A percentile compares a stretch with the other conserved stretches of the same genome.
phyloP scores from a whole-genome alignment of 2,113 vertebrate genomes.

The Acinonyx jubatus region DNA sequence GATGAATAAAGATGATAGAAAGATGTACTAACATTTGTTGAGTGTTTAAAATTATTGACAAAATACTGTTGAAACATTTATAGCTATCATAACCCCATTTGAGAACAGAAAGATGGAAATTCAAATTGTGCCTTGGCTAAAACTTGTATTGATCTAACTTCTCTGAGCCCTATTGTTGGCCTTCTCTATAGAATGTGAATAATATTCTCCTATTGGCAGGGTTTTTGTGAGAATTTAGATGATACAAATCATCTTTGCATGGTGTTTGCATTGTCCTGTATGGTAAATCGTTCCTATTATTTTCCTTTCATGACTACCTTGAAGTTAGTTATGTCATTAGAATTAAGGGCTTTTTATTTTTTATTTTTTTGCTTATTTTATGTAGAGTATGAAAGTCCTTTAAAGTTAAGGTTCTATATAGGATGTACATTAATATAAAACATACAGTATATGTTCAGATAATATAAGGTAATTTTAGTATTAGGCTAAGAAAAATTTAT shows the following conservation, averaged over 20 bases:
- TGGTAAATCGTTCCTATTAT: neutral
- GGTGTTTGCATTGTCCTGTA: neutral
- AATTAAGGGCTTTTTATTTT: neutral
- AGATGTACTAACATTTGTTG: neutral
- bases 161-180: neutral
- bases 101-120: neutral
- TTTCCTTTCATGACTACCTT: neutral
- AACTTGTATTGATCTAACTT: neutral
- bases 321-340: constrained; percentile 29
- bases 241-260: neutral
- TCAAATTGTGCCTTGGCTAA: neutral
- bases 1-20: neutral
- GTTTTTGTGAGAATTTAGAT: neutral
- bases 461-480: neutral
- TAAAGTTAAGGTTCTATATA: neutral
- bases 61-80: neutral
- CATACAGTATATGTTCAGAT: neutral
- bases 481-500: neutral
- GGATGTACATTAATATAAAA: neutral
- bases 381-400: neutral
- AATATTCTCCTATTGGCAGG: neutral
- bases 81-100: neutral
- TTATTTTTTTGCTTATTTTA: neutral
- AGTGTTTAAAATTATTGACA: neutral
- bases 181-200: neutral